Evolutionary conservation across 2,797 vertebrate genomes (phyloP).

Genomic region (Myotis pilosus): DNA sequence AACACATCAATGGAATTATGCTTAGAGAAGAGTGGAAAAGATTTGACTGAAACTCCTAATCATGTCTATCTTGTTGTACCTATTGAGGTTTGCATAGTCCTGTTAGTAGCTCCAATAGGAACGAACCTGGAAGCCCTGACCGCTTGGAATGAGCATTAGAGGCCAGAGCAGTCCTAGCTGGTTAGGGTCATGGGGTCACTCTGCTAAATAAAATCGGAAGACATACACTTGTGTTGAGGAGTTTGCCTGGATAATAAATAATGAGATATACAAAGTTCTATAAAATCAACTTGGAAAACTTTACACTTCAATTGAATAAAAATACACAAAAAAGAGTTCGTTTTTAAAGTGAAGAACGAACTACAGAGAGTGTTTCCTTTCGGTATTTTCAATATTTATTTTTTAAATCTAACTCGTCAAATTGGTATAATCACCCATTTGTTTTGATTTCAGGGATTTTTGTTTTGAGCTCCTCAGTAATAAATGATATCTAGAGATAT

Average conservation of each 20-base stretch:
- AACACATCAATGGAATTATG: neutral
- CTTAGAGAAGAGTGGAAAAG: neutral
- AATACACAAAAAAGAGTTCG: neutral
- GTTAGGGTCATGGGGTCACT: neutral
- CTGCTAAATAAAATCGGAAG: neutral
- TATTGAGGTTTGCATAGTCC: neutral
- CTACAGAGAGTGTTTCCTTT: slow-evolving; percentile 24
- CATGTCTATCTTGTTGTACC: neutral
- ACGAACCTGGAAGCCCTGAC: neutral
- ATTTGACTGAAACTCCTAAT: neutral
- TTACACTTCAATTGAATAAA: neutral
- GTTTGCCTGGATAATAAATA: neutral
- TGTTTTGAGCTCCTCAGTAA: slow-evolving; percentile 25
- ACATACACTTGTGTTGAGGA: neutral
- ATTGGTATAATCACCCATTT: slow-evolving; percentile 6
- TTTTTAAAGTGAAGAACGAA: slow-evolving; percentile 13
- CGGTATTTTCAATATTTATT: slow-evolving; percentile 18
- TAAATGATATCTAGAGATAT: slow-evolving; percentile 46
- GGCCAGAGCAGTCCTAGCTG: neutral
- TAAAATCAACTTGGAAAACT: slow-evolving; percentile 34
- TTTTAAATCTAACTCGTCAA: slow-evolving; percentile 25
- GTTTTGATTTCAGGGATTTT: slow-evolving; percentile 37
- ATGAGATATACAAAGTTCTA: neutral
- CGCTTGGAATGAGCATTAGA: neutral
- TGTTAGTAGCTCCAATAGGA: neutral